Evolutionary conservation across 2,888 invertebrate genomes (phyloP), one percentile per base, ranked within the genome.

Genomic region (Sycophila texana): DNA sequence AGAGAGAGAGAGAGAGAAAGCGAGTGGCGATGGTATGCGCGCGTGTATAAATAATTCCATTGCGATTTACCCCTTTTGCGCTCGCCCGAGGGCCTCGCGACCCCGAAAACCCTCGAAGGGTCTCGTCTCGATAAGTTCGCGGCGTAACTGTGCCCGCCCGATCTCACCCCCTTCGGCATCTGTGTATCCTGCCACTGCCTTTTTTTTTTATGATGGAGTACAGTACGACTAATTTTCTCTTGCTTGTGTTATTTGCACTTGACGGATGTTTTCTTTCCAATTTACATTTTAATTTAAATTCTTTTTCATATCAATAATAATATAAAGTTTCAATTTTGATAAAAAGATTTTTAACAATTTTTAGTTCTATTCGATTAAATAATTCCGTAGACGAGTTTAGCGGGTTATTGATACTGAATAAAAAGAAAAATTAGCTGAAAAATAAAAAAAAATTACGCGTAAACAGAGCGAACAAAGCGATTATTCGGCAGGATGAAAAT

Each of bases 1-100:
- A 10, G 39, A 39, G 30, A 1, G 10, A 39, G 39, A 39, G 39
- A 7, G 39, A 39, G 39, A 39, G 39, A 7, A 10, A 39, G 39
- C 39, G 39, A 39, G 39, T 39, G 39, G 39, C 74, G 65, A 68
- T 72, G 67, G 76, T 14, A 66, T 49, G 70, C 73, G 71, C 65
- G 74, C 74, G 82, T 82, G 81, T 84, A 87, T 87, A 86, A 88
- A 88, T 88, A 88, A 88, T 88, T 88, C 85, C 83, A 84, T 86
- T 84, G 81, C 84, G 86, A 85, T 87, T 87, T 84, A 87, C 86
- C 88, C 88, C 87, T 87, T 87, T 83, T 78, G 83, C 77, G 81
- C 82, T 81, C 77, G 83, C 85, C 84, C 83, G 74, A 76, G 82
- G 83, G 72, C 70, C 30, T 12, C 61, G 39, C 68, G 55, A 63